A percentile compares a stretch with the other conserved stretches of the same genome.
Conservation (phyloP, 2,113 vertebrate species). For the Nettapus auritus region DNA sequence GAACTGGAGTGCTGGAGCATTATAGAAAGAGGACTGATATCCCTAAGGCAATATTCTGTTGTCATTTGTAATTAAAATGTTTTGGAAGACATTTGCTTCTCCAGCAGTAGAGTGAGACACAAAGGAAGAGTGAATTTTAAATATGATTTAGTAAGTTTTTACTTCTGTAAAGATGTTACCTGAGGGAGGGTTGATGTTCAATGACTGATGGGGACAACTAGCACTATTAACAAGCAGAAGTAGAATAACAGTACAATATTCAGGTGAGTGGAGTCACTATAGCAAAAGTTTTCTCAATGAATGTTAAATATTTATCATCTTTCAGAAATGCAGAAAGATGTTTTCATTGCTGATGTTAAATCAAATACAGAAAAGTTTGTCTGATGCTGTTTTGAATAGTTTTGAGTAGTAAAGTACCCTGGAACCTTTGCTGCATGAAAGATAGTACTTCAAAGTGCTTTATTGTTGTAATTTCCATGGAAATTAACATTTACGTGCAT, state of each 20-base stretch:
- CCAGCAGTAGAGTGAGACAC: not conserved
- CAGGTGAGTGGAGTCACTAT: not conserved
- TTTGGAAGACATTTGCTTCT: not conserved
- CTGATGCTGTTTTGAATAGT: slow-evolving; percentile 33
- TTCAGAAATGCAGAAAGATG: not conserved
- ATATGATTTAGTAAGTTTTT: not conserved
- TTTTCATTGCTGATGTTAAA: slow-evolving; percentile 35
- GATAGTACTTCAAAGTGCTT: slow-evolving; percentile 48
- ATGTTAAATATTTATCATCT: not conserved
- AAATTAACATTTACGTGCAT: slow-evolving; percentile 58
- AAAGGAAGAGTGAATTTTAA: slow-evolving; percentile 1
- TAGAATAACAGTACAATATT: not conserved
- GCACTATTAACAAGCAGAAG: not conserved
- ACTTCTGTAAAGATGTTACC: not conserved
- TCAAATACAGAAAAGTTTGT: slow-evolving; percentile 12
- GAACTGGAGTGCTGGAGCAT: not conserved
- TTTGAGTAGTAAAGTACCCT: slow-evolving; percentile 50
- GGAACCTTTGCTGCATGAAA: slow-evolving; percentile 35
- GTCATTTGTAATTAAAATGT: not conserved
- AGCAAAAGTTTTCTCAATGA: not conserved
- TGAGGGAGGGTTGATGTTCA: not conserved
- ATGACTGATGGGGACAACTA: not conserved
- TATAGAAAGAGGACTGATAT: not conserved
- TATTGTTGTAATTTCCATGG: slow-evolving; percentile 69
- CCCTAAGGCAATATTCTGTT: not conserved